Percentiles rank a stretch among this genome's conserved stretches.
Evolutionary conservation across 2,888 invertebrate genomes (phyloP).

Genomic region (Eilema griseolum): DNA sequence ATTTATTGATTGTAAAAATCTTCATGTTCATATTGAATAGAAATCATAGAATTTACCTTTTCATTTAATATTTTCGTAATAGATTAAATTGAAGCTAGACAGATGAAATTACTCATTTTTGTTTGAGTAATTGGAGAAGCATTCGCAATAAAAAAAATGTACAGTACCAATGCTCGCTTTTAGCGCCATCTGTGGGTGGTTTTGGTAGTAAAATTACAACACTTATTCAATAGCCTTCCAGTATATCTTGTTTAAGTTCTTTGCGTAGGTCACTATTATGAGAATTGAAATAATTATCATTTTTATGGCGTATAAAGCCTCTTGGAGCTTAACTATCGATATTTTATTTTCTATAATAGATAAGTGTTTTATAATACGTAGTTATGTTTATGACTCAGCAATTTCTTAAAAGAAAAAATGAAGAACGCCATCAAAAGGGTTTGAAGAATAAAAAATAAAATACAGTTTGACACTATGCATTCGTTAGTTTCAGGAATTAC

Average conservation of each 20-base stretch:
- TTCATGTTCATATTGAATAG: not conserved
- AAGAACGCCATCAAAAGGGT: too few relatives aligned
- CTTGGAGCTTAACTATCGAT: not conserved
- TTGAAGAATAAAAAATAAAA: too few relatives aligned
- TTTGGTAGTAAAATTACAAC: not conserved
- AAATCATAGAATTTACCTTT: not conserved
- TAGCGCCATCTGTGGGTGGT: not conserved
- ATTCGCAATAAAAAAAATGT: not conserved
- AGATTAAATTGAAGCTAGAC: not conserved
- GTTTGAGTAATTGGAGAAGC: not conserved
- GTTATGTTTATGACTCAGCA: not conserved
- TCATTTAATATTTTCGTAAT: not conserved
- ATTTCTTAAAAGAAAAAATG: not conserved
- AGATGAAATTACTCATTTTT: not conserved
- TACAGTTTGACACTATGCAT: too few relatives aligned
- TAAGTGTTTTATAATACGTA: not conserved
- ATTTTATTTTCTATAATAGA: not conserved
- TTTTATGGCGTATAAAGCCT: not conserved
- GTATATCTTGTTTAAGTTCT: not conserved
- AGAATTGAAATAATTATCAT: not conserved
- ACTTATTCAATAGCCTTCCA: not conserved
- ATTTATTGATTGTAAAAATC: slow-evolving; percentile 11
- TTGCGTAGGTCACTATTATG: not conserved
- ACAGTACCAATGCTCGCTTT: not conserved
- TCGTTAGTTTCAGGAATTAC: too few relatives aligned